phyloP scores from a whole-genome alignment of 2,888 invertebrate genomes.

The Drosophila dives region DNA sequence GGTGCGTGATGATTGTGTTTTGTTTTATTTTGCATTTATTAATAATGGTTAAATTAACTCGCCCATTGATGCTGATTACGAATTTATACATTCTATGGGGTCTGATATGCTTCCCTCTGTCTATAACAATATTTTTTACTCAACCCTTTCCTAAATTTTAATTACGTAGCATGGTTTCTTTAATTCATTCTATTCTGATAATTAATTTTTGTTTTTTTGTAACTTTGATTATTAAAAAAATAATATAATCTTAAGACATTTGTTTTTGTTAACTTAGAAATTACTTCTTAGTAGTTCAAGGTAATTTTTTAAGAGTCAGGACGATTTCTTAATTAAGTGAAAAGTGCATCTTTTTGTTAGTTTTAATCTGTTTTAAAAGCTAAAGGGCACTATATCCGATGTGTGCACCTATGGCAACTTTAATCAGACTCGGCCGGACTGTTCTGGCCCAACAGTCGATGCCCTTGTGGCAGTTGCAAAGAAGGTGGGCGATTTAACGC shows the following conservation, averaged over 20 bases:
- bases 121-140: background rate
- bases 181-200: background rate
- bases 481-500: conserved; percentile 49
- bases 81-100: background rate
- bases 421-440: conserved; percentile 41
- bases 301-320: background rate
- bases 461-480: conserved; percentile 39
- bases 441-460: conserved; percentile 36
- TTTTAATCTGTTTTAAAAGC: conserved; percentile 16
- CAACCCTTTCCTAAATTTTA: background rate
- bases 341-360: background rate
- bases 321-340: background rate
- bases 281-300: background rate
- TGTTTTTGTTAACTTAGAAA: background rate
- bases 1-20: conserved; percentile 8
- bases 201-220: background rate
- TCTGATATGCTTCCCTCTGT: background rate
- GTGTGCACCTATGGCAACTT: conserved; percentile 38
- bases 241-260: background rate
- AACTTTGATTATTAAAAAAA: background rate
- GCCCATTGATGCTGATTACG: background rate
- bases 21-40: background rate
- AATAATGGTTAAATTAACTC: background rate
- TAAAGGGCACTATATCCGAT: background rate
- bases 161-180: background rate